phyloP scores from a whole-genome alignment of 2,888 invertebrate species.

The Escarpia spicata region DNA sequence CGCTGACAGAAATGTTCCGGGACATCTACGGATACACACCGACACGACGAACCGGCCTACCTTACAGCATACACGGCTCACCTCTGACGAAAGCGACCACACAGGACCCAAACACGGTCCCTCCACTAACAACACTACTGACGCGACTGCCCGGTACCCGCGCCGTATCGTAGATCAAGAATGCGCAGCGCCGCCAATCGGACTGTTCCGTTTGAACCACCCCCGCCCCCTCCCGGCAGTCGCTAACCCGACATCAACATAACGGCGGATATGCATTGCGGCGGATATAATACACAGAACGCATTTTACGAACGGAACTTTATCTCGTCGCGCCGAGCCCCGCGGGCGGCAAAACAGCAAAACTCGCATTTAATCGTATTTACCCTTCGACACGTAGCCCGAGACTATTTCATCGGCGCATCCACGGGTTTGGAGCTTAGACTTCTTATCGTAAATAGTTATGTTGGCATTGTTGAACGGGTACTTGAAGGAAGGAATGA shows the following conservation, averaged over 20 bases:
- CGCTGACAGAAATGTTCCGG: neutral
- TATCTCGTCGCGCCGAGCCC: neutral
- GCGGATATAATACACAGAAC: neutral
- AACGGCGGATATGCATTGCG: too few species aligned
- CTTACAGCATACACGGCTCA: neutral
- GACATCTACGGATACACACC: neutral
- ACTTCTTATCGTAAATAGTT: neutral
- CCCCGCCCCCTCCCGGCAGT: neutral
- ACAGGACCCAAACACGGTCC: neutral
- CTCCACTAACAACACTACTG: neutral
- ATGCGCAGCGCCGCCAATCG: neutral
- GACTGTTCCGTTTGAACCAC: neutral
- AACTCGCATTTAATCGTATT: neutral
- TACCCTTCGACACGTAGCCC: neutral
- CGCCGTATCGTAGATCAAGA: neutral
- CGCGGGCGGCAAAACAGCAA: neutral
- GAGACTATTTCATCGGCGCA: neutral
- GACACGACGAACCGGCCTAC: neutral
- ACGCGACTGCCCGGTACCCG: neutral
- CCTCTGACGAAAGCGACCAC: neutral
- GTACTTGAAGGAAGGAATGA: neutral
- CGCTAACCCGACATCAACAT: neutral
- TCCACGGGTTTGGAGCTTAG: neutral
- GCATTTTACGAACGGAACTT: neutral
- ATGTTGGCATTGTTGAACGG: neutral